Evolutionary conservation across 2,888 invertebrate genomes (phyloP), one percentile per base, ranked within the genome.

Genomic region (Pyrrhia umbra): DNA sequence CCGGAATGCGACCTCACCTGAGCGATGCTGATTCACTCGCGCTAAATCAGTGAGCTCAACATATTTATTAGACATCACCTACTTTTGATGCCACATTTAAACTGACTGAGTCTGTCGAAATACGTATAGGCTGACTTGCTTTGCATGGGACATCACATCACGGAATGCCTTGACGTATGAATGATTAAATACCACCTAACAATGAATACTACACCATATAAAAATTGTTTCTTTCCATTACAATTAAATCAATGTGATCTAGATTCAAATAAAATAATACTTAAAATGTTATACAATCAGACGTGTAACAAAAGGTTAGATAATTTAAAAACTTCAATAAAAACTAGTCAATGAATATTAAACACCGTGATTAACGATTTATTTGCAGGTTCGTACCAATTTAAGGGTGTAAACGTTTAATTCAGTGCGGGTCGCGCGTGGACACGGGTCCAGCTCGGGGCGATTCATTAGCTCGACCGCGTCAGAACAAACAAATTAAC

Each of bases 401-500:
- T 92, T 91, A 87, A 88, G 91, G 90, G 88, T 86, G 88, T 90
- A 90, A 92, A 92, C 90, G 90, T 92, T 92, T 90, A 92, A 92
- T 91, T 87, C 88, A 80, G 86, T 81, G 76, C 72, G 85, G 89
- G 86, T 85, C 85, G 87, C 84, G 88, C 88, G 88, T 85, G 89
- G 90, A 92, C 91, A 90, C 85, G 93, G 94, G 92, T 92, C 89
- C 84, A 87, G 89, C 92, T 89, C 82, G 88, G 85, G 91, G 93
- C 93, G 90, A 94, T 95, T 95, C 94, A 95, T 95, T 95, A 94
- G 92, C 85, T 88, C 87, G 87, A 87, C 88, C 92, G 93, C 91
- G 92, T 92, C 90, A 92, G 91, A 91, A 90, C 93, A 95, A 94
- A 95, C 95, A 94, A 95, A 94, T 95, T 95, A 94, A 93, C 93